Percentiles rank a stretch among this genome's conserved stretches.
Conservation (phyloP, 1,140 invertebrate genomes). For the Spodoptera litura region DNA sequence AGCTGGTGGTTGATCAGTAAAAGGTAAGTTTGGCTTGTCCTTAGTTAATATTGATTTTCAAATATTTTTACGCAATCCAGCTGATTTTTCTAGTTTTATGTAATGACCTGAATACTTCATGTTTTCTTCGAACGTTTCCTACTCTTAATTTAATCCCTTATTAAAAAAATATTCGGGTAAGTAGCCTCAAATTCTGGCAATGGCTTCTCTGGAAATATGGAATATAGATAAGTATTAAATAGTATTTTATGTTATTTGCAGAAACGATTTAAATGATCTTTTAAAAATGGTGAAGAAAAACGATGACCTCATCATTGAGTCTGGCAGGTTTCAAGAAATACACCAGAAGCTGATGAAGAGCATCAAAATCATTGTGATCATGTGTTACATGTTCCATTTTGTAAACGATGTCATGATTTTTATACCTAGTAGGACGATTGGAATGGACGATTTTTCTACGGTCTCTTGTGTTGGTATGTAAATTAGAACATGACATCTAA, state of each 20-base stretch:
- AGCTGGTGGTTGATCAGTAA: slow-evolving; percentile 49
- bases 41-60: not conserved
- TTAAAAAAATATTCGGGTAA: no score
- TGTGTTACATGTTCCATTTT: slow-evolving; percentile 55
- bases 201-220: no score
- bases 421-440: slow-evolving; percentile 47
- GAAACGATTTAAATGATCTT: slow-evolving; percentile 15
- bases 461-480: slow-evolving; percentile 52
- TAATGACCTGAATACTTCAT: no score
- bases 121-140: no score
- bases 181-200: no score
- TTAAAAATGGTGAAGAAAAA: slow-evolving; percentile 42
- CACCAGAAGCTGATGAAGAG: slow-evolving; percentile 39
- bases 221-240: no score
- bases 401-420: slow-evolving; percentile 55
- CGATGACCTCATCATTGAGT: slow-evolving; percentile 48
- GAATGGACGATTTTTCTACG: slow-evolving; percentile 37
- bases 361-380: slow-evolving; percentile 51
- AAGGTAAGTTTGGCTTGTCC: slow-evolving; percentile 44
- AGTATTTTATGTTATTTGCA: not conserved
- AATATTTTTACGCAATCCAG: not conserved
- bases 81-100: no score
- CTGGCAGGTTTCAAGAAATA: slow-evolving; percentile 11
- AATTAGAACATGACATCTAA: not conserved
- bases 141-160: no score